Base-by-base conservation (phyloP, 2,113 vertebrate genomes). In the Paedocypris sp. region DNA sequence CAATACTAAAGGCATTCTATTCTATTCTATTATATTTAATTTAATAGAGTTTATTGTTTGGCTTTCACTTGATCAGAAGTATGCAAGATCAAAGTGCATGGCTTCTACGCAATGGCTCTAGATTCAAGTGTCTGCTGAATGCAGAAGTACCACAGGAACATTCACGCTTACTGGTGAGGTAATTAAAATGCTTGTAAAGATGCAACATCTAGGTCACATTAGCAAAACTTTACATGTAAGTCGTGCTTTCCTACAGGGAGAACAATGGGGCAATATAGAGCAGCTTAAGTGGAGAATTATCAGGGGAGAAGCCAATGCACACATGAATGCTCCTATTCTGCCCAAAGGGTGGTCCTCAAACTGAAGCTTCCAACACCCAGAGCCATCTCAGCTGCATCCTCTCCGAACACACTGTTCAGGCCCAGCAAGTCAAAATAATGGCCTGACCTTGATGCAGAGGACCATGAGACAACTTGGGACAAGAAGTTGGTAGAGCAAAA, bases 371-470 rank as follows among this genome's bases (percentile, higher is more conserved):
- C 32, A 42, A 65, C 45, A 67, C 63, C 54, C 43, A 45, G 39
- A 50, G 56, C 56, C 35, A 51, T 39, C 53, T 51, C 23, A 23
- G 23, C 46, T 51, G 48, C 48, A 62, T 19, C 51, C 29, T 62
- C 43, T 47, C 67, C 46, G 36, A 62, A 41, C 61, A 48, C 33
- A 28, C 47, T 67, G 67, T 72, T 75, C 70, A 72, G 61, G 61
- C 62, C 64, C 70, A 72, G 62, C 64, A 72, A 67, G 50, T 48
- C 64, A 70, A 52, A 54, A 72, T 75, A 75, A 75, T 61, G 61
- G 59, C 60, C 66, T 68, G 56, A 53, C 23, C 45, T 29, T 64
- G 54, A 63, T 69, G 39, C 23, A 35, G 12, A 56, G 20, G 38
- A 58, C 58, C 46, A 56, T 52, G 43, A 38, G 53, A 43, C 63